These are phyloP conservation scores for Mylabris phalerata DNA, from an alignment of 1,140 invertebrate species.

Conservation along the genomic window DNA sequence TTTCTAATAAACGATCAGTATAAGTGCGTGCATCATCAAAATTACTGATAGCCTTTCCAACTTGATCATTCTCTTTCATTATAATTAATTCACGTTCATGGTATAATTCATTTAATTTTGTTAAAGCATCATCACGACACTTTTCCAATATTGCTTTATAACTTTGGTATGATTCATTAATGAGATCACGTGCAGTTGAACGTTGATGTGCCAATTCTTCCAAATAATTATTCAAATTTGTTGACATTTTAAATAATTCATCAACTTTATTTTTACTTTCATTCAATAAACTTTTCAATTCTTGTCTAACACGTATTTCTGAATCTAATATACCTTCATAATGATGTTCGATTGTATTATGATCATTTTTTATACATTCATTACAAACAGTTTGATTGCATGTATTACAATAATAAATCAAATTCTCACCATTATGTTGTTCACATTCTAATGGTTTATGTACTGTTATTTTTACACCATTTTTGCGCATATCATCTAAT, in stretches of 20 bases:
- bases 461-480: slow-evolving; percentile 63
- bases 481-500: slow-evolving; percentile 78
- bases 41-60: slow-evolving; percentile 51
- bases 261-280: slow-evolving; percentile 67
- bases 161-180: slow-evolving; percentile 76
- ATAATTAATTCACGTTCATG: slow-evolving; percentile 73
- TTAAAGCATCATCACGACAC: slow-evolving; percentile 64
- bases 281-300: slow-evolving; percentile 62
- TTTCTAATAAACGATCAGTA: slow-evolving; percentile 66
- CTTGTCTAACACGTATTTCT: slow-evolving; percentile 51
- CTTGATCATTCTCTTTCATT: slow-evolving; percentile 61
- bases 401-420: slow-evolving; percentile 75
- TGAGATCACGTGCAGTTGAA: slow-evolving; percentile 76
- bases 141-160: slow-evolving; percentile 78
- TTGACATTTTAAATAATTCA: slow-evolving; percentile 67
- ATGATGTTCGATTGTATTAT: slow-evolving; percentile 68
- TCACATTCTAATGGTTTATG: slow-evolving; percentile 78
- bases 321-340: slow-evolving; percentile 70
- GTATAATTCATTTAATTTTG: slow-evolving; percentile 73
- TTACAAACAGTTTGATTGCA: slow-evolving; percentile 78
- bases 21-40: slow-evolving; percentile 80
- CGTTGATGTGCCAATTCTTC: slow-evolving; percentile 78
- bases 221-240: slow-evolving; percentile 67
- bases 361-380: slow-evolving; percentile 72
- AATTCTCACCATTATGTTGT: slow-evolving; percentile 66